Percentiles rank a stretch among this genome's conserved stretches.
phyloP scores from a whole-genome alignment of 2,888 invertebrate species.

The Smittia aterrima region DNA sequence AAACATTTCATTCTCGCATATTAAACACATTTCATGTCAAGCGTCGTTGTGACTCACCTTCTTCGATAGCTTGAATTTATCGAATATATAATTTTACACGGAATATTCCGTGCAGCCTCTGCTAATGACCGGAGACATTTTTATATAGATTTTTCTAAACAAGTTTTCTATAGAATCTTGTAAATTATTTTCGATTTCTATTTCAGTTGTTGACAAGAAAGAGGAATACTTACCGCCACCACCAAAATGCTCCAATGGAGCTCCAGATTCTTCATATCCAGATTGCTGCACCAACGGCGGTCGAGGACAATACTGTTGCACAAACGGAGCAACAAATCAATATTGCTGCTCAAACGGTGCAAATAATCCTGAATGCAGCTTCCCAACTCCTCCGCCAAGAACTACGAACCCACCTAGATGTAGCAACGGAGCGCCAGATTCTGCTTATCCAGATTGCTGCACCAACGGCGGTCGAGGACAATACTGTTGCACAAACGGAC shows the following conservation, averaged over 20 bases:
- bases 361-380: too few relatives aligned
- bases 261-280: background rate
- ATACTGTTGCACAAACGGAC: constrained; percentile 19
- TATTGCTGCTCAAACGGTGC: constrained; percentile 15
- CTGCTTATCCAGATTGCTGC: constrained; percentile 17
- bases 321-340: background rate
- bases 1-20: too few relatives aligned
- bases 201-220: background rate
- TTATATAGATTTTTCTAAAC: too few relatives aligned
- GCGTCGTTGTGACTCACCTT: too few relatives aligned
- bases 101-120: too few relatives aligned
- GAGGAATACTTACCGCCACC: constrained; percentile 26
- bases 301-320: constrained; percentile 16
- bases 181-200: too few relatives aligned
- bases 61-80: too few relatives aligned
- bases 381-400: background rate
- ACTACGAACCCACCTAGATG: background rate
- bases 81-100: too few relatives aligned
- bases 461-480: constrained; percentile 15
- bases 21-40: too few relatives aligned
- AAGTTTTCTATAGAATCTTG: too few relatives aligned
- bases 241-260: background rate
- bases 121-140: too few relatives aligned
- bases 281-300: constrained; percentile 24
- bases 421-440: background rate